Evolutionary conservation across 1,140 invertebrate genomes (phyloP), one percentile per base, ranked within the genome.

Genomic region (Drosophila pectinifera): DNA sequence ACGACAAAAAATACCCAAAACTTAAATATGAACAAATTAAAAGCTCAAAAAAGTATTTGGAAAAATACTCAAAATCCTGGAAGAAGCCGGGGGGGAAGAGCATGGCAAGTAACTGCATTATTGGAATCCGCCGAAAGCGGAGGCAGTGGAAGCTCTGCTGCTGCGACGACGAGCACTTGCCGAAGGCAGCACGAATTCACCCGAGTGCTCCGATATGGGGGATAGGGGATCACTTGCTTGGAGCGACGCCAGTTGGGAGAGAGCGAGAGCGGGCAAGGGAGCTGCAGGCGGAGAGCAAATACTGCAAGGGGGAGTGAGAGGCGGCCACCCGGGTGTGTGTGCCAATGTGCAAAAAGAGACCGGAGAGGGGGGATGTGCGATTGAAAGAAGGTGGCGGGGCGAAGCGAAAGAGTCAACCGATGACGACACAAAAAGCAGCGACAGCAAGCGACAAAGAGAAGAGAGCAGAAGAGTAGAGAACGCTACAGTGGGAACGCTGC

Each of bases 361-460:
- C 11, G n/a, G 11, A 39, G 5, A 16, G 24, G 14, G 22, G 24
- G 42, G 14, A 34, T n/a, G 7, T 36, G 20, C 43, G 43, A 51
- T 7, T 42, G 45, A 34, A 36, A 34, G 59, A 28, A 34, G 61
- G 46, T 18, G 42, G 11, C 26, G 53, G 18, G 61, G 28, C 5
- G 28, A 7, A 6, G 18, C 18, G 58, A 53, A 59, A 68, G 68
- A 53, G 58, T 56, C 54, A 58, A 58, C 69, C 84, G 82, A 85
- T 86, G 82, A 88, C 83, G 83, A 88, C 83, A 88, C 75, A 86
- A 83, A 88, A 86, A 86, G 57, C 67, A 77, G 73, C 48, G 56
- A 43, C 67, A 77, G 73, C 48, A 59, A 43, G 61, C 80, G 58
- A 65, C 79, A 73, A 61, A 68, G 48, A 34, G 67, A 38, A 43